phyloP scores from a whole-genome alignment of 2,113 vertebrate species.

The Danio rerio region DNA sequence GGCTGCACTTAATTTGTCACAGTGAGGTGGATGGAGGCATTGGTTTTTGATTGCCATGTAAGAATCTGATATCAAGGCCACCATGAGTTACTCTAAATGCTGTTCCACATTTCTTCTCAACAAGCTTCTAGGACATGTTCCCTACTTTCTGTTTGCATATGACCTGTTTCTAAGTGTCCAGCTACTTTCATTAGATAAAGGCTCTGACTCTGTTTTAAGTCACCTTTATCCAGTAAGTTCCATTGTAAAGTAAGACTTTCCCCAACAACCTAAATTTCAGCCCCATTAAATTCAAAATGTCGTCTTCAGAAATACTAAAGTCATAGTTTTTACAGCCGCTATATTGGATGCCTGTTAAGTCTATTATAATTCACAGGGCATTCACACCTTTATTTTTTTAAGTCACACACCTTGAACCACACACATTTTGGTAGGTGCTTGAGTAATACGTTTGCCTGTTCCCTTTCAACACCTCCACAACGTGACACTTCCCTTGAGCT shows the following conservation, averaged over 20 bases:
- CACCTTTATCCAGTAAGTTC: too few relatives aligned
- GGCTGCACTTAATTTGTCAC: constrained; percentile 59
- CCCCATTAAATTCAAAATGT: too few relatives aligned
- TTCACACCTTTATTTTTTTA: background rate
- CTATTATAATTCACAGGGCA: background rate
- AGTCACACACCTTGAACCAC: background rate
- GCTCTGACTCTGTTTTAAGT: too few relatives aligned
- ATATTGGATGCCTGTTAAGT: background rate
- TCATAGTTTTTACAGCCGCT: background rate
- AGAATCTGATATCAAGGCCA: constrained; percentile 59
- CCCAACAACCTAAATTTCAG: too few relatives aligned
- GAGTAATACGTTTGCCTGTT: constrained; percentile 22
- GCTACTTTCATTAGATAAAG: too few relatives aligned
- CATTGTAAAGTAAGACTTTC: too few relatives aligned
- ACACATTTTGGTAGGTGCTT: constrained; percentile 2
- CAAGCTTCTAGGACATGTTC: constrained; percentile 27
- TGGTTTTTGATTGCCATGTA: constrained; percentile 39
- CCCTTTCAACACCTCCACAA: constrained; percentile 12
- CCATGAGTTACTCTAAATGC: constrained; percentile 55
- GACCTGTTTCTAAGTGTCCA: too few relatives aligned
- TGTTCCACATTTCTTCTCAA: constrained; percentile 39
- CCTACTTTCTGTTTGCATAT: too few relatives aligned
- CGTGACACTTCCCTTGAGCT: constrained; percentile 1
- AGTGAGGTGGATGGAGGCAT: constrained; percentile 34
- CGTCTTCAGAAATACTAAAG: background rate